Conservation (phyloP, 2,888 invertebrate genomes). For the Monoplex corrugatus region DNA sequence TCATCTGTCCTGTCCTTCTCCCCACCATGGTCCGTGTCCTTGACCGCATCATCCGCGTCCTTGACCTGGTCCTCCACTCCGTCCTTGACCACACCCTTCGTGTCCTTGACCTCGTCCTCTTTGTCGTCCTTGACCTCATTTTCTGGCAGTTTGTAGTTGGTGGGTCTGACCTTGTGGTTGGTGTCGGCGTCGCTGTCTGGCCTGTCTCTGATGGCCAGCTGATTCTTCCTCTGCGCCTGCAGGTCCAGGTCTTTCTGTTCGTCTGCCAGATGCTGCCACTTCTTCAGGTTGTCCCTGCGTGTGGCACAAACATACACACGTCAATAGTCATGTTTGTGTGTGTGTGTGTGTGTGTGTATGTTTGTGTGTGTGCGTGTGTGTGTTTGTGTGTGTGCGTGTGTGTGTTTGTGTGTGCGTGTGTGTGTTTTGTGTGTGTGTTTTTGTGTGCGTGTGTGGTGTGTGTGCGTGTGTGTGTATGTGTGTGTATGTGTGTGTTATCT, state of each 20-base stretch:
- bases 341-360: neutral
- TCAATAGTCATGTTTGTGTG: neutral
- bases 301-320: neutral
- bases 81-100: neutral
- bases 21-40: neutral
- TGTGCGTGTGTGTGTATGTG: too few species aligned
- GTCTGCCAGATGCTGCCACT: conserved; percentile 85
- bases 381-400: neutral
- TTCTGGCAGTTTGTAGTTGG: neutral
- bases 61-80: neutral
- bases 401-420: too few species aligned
- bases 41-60: neutral
- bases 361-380: neutral
- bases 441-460: too few species aligned
- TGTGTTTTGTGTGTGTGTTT: too few species aligned
- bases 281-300: conserved; percentile 84
- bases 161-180: conserved; percentile 10
- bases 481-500: too few species aligned
- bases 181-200: neutral
- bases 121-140: neutral
- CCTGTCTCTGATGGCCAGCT: neutral
- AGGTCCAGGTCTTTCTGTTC: conserved; percentile 67
- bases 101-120: neutral
- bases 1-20: neutral
- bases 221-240: conserved; percentile 22